Evolutionary conservation across 2,888 invertebrate genomes (phyloP).

Genomic region (Leucania comma): DNA sequence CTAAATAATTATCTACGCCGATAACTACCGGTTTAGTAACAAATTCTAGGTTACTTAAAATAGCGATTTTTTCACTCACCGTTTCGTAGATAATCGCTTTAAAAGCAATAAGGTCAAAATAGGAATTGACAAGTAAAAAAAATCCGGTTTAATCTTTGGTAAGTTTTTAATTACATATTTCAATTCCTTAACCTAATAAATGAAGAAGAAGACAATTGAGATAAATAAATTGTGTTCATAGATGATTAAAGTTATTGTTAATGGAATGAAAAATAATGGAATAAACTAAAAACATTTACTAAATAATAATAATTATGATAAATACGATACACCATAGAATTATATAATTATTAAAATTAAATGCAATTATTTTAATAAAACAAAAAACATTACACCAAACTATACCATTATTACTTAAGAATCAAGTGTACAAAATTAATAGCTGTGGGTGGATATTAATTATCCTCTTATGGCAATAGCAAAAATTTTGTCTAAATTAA

Average conservation of each 20-base stretch:
- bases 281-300: too few species aligned
- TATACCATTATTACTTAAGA: too few species aligned
- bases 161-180: constrained; percentile 28
- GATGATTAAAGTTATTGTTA: too few species aligned
- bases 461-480: not conserved
- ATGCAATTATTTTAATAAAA: too few species aligned
- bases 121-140: not conserved
- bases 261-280: too few species aligned
- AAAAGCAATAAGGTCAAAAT: not conserved
- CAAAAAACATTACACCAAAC: too few species aligned
- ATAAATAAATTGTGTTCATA: not conserved
- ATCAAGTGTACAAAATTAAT: too few species aligned
- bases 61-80: constrained; percentile 42
- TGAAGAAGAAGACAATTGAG: not conserved
- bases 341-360: too few species aligned
- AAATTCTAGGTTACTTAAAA: constrained; percentile 19
- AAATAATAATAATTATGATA: too few species aligned
- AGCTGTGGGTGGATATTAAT: not conserved
- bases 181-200: not conserved
- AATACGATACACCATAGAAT: too few species aligned
- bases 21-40: constrained; percentile 40
- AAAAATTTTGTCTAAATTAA: not conserved
- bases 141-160: constrained; percentile 3
- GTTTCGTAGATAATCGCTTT: constrained; percentile 10
- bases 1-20: constrained; percentile 2